Conservation (phyloP, 2,113 vertebrate genomes). For the Tretioscincus oriximinensis region DNA sequence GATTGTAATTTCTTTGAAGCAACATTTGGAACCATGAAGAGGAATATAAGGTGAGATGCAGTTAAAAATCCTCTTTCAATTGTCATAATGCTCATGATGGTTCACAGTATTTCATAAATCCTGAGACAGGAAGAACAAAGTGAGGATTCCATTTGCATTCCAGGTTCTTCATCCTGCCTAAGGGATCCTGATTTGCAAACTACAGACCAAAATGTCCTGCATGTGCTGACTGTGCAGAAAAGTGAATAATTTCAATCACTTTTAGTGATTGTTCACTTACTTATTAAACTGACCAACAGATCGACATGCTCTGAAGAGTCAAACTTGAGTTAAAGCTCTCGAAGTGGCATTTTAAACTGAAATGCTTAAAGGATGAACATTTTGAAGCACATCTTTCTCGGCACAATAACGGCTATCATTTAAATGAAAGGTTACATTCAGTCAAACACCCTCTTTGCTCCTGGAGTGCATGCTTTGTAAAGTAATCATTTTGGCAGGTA, state of each 20-base stretch:
- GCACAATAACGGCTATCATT: constrained; percentile 58
- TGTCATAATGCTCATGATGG: too few relatives aligned
- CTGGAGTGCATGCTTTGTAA: constrained; percentile 67
- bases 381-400: constrained; percentile 43
- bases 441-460: constrained; percentile 66
- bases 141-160: too few relatives aligned
- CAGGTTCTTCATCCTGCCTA: too few relatives aligned
- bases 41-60: too few relatives aligned
- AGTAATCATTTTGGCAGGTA: constrained; percentile 73
- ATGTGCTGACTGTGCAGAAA: too few relatives aligned
- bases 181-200: too few relatives aligned
- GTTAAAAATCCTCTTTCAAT: too few relatives aligned
- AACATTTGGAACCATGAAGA: too few relatives aligned
- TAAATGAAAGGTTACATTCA: constrained; percentile 70
- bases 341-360: constrained; percentile 28
- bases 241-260: neutral
- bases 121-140: too few relatives aligned
- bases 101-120: too few relatives aligned
- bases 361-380: constrained; percentile 43
- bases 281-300: constrained; percentile 1
- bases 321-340: constrained; percentile 2
- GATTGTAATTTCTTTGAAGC: too few relatives aligned
- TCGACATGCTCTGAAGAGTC: constrained; percentile 23
- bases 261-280: neutral
- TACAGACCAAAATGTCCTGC: too few relatives aligned